These are phyloP conservation scores for Ibycter americanus DNA, from an alignment of 2,797 vertebrate species.

Conservation along the genomic window DNA sequence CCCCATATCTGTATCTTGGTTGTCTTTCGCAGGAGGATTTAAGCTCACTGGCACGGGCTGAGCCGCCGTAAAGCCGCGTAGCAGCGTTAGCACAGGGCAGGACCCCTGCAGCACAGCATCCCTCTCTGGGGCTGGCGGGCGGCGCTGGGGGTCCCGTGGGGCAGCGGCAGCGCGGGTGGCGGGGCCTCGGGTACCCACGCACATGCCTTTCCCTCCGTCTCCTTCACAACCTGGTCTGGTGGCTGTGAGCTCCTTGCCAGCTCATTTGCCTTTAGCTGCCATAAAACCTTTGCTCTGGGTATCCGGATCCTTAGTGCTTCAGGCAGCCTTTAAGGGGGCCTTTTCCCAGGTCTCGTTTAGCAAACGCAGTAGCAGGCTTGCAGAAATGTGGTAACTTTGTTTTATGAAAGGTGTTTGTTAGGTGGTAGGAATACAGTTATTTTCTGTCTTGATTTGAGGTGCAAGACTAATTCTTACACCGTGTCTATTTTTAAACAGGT, in stretches of 20 bases:
- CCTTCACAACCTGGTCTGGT: neutral
- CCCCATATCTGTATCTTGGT: rapidly evolving
- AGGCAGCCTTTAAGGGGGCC: neutral
- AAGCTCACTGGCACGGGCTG: neutral
- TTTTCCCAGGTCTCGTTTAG: neutral
- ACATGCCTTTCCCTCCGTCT: rapidly evolving
- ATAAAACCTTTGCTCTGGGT: neutral
- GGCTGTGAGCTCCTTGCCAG: neutral
- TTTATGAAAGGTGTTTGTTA: neutral
- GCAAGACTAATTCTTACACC: neutral
- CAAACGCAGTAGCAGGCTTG: neutral
- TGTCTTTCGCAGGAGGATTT: neutral
- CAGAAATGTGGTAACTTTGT: neutral
- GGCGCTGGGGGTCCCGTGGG: rapidly evolving
- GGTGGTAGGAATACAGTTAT: neutral
- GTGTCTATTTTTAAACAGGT: conserved; percentile 18
- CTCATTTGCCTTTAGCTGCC: neutral
- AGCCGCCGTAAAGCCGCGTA: rapidly evolving
- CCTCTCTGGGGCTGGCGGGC: neutral
- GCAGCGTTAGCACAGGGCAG: neutral
- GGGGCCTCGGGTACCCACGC: neutral
- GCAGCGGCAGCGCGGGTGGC: neutral
- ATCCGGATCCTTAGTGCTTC: neutral
- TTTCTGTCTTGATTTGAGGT: conserved; percentile 35
- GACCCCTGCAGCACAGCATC: rapidly evolving